Base-by-base conservation (phyloP, 2,113 vertebrate species). In the Microcebus griseorufus region DNA sequence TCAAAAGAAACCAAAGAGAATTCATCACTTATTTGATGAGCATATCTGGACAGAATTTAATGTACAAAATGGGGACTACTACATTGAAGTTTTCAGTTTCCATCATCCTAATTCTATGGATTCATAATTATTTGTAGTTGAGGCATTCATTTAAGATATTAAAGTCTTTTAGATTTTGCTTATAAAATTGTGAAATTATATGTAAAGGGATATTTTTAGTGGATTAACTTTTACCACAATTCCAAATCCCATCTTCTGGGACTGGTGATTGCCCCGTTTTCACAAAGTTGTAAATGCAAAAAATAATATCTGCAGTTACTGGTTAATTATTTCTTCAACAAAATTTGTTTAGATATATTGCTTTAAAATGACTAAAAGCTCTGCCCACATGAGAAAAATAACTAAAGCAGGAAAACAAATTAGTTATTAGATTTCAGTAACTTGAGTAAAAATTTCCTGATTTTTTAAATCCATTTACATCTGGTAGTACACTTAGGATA, bases 1-100 rank as follows among this genome's bases (percentile, higher is more conserved):
- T 78, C 60, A 83, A 93, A 92, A 76, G n/a, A 92, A 96, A 60
- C 17, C 14, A 90, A 69, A 55, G 3, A 37, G 13, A 89, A 67
- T 92, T 0, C 22, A 67, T 60, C 23, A 69, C 9, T 91, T 87
- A 94, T 51, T 73, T 51, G 27, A 73, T 84, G 55, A 73, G 1
- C 9, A 87, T 45, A 62, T 79, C 93, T 94, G 12, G 34, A 95
- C 37, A 83, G 37, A 94, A 94, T 81, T 85, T 82, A 88, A 82
- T 48, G 8, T 53, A 48, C 37, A 88, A 5, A 69, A 42, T 53
- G 23, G 6, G 12, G 6, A 73, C 20, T 73, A 32, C 1, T 17
- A 39, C 22, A 42, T 45, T 37, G 73, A 86, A 67, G 14, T 32
- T 65, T 78, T 42, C 5, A 53, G 1, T 84, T 84, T 58, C 27